phyloP scores from a whole-genome alignment of 2,797 vertebrate genomes.

The Sebastes itinus region DNA sequence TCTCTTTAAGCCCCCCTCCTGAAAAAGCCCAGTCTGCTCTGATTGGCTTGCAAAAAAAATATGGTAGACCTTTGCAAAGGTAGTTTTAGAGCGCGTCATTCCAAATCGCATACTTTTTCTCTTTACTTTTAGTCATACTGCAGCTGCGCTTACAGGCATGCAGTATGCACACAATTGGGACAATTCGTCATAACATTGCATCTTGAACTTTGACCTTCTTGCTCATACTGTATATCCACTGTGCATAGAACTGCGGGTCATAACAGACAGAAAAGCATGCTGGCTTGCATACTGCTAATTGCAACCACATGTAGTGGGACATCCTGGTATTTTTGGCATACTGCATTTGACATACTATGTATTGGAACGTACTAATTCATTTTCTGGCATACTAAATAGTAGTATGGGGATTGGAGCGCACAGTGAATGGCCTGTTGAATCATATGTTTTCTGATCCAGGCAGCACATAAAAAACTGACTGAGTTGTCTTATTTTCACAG shows the following conservation, averaged over 20 bases:
- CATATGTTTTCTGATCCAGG: no score
- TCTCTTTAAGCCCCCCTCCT: neutral
- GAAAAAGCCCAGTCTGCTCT: neutral
- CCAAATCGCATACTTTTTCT: fast-evolving
- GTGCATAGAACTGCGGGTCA: neutral
- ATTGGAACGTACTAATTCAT: no score
- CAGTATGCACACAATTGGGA: neutral
- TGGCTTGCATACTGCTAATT: no score
- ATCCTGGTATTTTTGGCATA: no score
- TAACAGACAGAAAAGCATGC: neutral
- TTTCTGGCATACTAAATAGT: no score
- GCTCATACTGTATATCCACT: neutral
- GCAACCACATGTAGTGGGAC: no score
- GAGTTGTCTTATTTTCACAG: neutral
- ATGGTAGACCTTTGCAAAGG: neutral
- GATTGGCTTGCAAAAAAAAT: neutral
- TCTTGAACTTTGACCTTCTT: neutral
- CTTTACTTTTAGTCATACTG: neutral
- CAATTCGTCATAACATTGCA: neutral
- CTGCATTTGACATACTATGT: no score
- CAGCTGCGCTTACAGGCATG: neutral
- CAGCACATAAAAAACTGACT: no score
- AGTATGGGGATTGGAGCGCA: no score
- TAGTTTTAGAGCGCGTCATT: neutral
- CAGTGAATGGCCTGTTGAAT: no score